Base-by-base conservation (phyloP, 1,140 invertebrate species). In the Harlomillsia oculata region DNA sequence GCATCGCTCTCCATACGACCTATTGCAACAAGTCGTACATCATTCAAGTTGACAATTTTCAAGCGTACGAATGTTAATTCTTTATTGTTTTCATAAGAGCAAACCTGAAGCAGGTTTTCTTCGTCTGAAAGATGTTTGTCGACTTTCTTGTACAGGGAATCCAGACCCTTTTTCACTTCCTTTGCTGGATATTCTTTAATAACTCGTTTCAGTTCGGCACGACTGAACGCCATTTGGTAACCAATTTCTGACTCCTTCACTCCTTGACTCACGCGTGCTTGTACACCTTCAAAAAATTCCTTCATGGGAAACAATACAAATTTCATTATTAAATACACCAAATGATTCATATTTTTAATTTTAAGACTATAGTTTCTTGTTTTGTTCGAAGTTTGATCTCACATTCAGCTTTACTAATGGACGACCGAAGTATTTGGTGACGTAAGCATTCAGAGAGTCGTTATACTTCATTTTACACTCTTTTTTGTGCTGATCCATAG, bases 1-100 rank as follows among this genome's bases (percentile, higher is more conserved):
- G 93, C 95, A 99, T 98, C 66, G 93, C 91, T 70, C 91, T 80
- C 96, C 97, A 99, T 46, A 99, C 95, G 36, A 97, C 90, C 84
- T 89, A 51, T 23, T 44, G 37, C 5, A 50, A 32, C 14, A 34
- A 45, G 32, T 20, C 36, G 5, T 51, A 23, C 39, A 13, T 9
- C 3, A 37, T 37, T n/a, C n/a, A n/a, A n/a, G n/a, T n/a, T n/a
- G n/a, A 51, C 5, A 51, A 21, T 5, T 53, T 36, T 50, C 13
- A 36, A n/a, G 16, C 48, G 36, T 50, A 5, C 30, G 20, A 43
- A 30, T 25, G n/a, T 20, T 6, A 5, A 37, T 11, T 29, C 11
- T 30, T 5, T 26, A 16, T 36, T 23, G 21, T 6, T 48, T n/a
- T 41, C 5, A 20, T 30, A 18, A 41, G 8, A 41, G 8, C 16